Conservation (phyloP, 2,797 vertebrate species). For the Alauda arvensis region DNA sequence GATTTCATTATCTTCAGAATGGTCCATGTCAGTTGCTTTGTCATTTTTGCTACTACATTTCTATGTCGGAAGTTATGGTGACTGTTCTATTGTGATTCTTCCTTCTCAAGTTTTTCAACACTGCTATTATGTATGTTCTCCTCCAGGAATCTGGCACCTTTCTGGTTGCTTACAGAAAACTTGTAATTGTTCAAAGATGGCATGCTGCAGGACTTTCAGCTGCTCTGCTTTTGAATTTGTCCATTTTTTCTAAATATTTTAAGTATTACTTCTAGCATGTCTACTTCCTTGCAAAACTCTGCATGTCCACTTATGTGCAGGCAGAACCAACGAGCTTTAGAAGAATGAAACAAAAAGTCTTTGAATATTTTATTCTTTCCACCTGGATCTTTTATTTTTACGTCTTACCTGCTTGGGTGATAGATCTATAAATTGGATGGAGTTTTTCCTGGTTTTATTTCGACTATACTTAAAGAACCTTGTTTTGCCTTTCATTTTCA, state of each 20-base stretch:
- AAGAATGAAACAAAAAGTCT: neutral
- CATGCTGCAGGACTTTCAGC: neutral
- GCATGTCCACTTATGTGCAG: neutral
- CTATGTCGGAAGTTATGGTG: neutral
- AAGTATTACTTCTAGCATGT: neutral
- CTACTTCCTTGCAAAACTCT: neutral
- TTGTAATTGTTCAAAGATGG: neutral
- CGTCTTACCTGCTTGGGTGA: neutral
- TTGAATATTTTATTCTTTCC: neutral
- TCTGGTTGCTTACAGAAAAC: neutral
- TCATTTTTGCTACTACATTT: neutral
- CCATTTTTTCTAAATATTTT: neutral
- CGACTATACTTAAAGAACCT: neutral
- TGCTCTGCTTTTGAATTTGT: neutral
- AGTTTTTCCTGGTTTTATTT: neutral
- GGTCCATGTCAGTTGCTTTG: neutral
- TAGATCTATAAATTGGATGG: accelerated
- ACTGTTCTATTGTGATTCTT: neutral
- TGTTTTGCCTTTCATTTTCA: neutral
- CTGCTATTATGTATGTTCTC: neutral
- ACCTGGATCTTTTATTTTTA: no score
- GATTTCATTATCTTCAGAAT: neutral
- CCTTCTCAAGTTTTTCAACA: neutral
- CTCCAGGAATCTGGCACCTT: neutral
- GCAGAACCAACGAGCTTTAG: neutral